Evolutionary conservation across 1,140 invertebrate genomes (phyloP).

Genomic region (Magallana ariakensis): DNA sequence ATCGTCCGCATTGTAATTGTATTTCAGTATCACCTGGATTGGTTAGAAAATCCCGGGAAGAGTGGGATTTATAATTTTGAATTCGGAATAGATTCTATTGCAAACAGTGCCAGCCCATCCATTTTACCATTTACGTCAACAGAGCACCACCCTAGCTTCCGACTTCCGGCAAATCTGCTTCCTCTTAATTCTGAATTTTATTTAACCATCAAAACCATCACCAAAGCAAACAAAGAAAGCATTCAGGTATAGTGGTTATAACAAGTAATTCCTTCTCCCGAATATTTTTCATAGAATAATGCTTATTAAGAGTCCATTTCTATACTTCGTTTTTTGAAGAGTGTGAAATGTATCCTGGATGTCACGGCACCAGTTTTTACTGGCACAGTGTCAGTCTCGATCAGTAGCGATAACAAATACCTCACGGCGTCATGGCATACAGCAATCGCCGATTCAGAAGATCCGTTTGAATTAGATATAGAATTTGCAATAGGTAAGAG

Average conservation of each 20-base stretch:
- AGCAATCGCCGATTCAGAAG: constrained; percentile 50
- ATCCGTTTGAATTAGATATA: constrained; percentile 44
- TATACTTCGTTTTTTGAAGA: constrained; percentile 35
- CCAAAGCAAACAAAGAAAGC: constrained; percentile 52
- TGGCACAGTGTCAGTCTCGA: constrained; percentile 34
- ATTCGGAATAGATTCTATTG: constrained; percentile 54
- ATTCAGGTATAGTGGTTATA: constrained; percentile 50
- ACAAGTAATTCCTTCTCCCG: too few species aligned
- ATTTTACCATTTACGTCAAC: constrained; percentile 53
- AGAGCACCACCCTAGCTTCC: constrained; percentile 51
- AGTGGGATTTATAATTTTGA: constrained; percentile 61
- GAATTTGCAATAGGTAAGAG: constrained; percentile 53
- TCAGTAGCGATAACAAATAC: constrained; percentile 25
- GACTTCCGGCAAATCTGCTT: constrained; percentile 51
- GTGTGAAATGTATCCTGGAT: constrained; percentile 50
- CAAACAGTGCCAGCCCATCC: constrained; percentile 51
- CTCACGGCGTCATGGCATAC: constrained; percentile 48
- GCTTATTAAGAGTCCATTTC: too few species aligned
- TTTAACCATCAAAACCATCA: constrained; percentile 58
- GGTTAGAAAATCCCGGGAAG: constrained; percentile 48
- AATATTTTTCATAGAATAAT: too few species aligned
- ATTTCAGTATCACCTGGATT: constrained; percentile 32
- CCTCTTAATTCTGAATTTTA: constrained; percentile 57
- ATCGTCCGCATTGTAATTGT: too few species aligned
- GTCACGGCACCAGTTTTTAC: constrained; percentile 50